Percentiles rank a stretch among this genome's conserved stretches.
Evolutionary conservation across 2,797 vertebrate genomes (phyloP).

Genomic region (Eupleurogrammus muticus): DNA sequence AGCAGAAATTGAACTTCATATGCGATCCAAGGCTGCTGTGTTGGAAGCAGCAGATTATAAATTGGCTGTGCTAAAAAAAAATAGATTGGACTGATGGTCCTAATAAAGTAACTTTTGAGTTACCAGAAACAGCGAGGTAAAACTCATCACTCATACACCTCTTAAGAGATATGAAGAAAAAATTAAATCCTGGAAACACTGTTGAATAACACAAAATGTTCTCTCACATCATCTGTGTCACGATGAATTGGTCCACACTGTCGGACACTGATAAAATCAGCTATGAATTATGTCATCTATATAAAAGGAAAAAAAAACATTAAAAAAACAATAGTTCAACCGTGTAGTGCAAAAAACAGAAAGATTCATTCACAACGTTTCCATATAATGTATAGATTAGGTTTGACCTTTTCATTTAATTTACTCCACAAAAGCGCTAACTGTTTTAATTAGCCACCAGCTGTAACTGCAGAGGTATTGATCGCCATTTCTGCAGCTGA

Average conservation of each 20-base stretch:
- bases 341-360: background rate
- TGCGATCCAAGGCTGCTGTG: background rate
- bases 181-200: background rate
- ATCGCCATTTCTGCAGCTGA: constrained; percentile 51
- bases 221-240: background rate
- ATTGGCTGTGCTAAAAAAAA: background rate
- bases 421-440: constrained; percentile 12
- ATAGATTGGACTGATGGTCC: background rate
- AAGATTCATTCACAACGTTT: background rate
- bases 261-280: constrained; percentile 2
- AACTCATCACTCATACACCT: background rate
- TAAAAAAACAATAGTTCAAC: constrained; percentile 11
- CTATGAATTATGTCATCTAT: constrained; percentile 1
- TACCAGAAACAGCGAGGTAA: background rate
- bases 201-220: no score
- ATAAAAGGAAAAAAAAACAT: no score
- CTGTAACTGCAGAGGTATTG: constrained; percentile 36
- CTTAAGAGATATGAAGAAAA: background rate
- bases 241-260: background rate
- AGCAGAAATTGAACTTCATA: background rate
- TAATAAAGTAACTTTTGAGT: background rate
- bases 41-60: background rate
- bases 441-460: constrained; percentile 39
- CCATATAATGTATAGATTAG: background rate
- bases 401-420: constrained; percentile 21